Percentiles rank a stretch among this genome's conserved stretches.
Evolutionary conservation across 1,140 invertebrate species (phyloP).

Genomic region (Bicyclus anynana): DNA sequence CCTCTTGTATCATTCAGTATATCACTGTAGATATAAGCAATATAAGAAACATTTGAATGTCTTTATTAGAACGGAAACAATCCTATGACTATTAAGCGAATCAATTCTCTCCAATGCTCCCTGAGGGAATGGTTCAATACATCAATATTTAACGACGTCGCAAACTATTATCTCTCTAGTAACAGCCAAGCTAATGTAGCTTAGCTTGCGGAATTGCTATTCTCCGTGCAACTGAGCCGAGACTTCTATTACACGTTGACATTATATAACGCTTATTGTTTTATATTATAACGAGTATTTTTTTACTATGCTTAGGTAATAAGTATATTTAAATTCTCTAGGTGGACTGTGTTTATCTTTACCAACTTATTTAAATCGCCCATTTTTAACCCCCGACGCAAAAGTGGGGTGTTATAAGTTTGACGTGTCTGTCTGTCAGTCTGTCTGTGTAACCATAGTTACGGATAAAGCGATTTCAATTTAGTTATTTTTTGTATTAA

Average conservation of each 20-base stretch:
- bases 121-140: not conserved
- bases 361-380: too few relatives aligned
- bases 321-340: too few relatives aligned
- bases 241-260: not conserved
- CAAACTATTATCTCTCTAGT: constrained; percentile 8
- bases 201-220: constrained; percentile 3
- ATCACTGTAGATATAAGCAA: not conserved
- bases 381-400: too few relatives aligned
- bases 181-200: constrained; percentile 1
- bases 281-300: too few relatives aligned
- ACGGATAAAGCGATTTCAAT: too few relatives aligned
- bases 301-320: too few relatives aligned
- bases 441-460: too few relatives aligned
- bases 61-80: not conserved
- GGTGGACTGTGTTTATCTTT: too few relatives aligned
- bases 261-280: not conserved
- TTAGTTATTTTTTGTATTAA: too few relatives aligned
- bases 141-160: constrained; percentile 7
- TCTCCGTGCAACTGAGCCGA: not conserved
- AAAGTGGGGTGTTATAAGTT: too few relatives aligned
- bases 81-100: not conserved
- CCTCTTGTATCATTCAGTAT: not conserved
- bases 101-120: not conserved
- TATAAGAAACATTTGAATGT: not conserved
- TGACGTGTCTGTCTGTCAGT: too few relatives aligned